These are phyloP conservation scores for Tauraco erythrolophus DNA, from an alignment of 2,113 vertebrate species.

Conservation along the genomic window DNA sequence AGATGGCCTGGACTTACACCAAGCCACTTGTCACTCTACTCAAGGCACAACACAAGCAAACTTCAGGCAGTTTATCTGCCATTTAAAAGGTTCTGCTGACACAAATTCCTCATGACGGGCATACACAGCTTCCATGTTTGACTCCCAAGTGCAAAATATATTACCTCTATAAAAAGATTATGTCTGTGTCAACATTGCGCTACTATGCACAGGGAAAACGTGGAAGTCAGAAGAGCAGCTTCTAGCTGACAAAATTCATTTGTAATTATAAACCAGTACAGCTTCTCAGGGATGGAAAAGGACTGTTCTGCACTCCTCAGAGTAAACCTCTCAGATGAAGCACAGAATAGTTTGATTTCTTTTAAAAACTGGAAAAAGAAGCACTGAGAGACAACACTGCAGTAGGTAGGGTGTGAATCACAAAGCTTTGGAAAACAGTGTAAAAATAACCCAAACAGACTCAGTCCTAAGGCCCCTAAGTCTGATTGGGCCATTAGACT, in stretches of 20 bases:
- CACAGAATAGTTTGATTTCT: background rate
- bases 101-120: background rate
- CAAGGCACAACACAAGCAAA: background rate
- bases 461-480: background rate
- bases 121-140: background rate
- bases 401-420: background rate
- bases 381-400: background rate
- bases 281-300: background rate
- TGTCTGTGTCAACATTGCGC: background rate
- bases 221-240: background rate
- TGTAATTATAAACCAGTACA: background rate
- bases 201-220: background rate
- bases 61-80: background rate
- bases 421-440: background rate
- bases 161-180: background rate
- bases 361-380: background rate
- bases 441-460: background rate
- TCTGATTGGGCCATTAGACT: background rate
- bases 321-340: background rate
- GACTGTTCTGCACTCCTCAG: background rate
- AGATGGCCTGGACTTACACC: accelerated
- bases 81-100: background rate
- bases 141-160: background rate
- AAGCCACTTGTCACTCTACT: accelerated
- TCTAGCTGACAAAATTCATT: background rate